phyloP scores from a whole-genome alignment of 2,888 invertebrate species.

The Drosophila dives region DNA sequence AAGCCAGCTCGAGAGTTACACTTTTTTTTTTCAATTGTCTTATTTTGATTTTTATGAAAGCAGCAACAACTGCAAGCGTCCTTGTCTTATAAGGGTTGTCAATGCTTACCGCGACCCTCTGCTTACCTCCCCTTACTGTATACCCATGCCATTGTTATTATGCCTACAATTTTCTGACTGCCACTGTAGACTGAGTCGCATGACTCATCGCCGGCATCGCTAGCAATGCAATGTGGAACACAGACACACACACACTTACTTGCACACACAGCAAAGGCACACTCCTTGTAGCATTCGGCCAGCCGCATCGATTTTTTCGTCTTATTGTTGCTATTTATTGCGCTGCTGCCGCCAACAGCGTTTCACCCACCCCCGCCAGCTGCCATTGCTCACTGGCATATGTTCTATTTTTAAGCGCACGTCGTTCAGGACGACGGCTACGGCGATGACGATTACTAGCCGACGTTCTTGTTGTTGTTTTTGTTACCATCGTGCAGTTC shows the following conservation, averaged over 20 bases:
- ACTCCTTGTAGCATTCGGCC: slow-evolving; percentile 69
- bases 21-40: slow-evolving; percentile 22
- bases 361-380: slow-evolving; percentile 66
- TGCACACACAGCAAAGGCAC: slow-evolving; percentile 22
- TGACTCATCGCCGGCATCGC: slow-evolving; percentile 77
- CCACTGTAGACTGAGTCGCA: slow-evolving; percentile 62
- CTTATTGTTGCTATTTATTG: slow-evolving; percentile 80
- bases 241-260: slow-evolving; percentile 20
- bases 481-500: slow-evolving; percentile 54
- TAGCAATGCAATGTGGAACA: slow-evolving; percentile 77
- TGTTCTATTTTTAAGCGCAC: slow-evolving; percentile 74
- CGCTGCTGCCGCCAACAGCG: slow-evolving; percentile 45
- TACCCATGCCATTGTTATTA: slow-evolving; percentile 31
- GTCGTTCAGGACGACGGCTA: slow-evolving; percentile 52
- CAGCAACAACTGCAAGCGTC: slow-evolving; percentile 73
- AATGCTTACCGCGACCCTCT: background rate
- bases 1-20: slow-evolving; percentile 34
- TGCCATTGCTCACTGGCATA: slow-evolving; percentile 64
- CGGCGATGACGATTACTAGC: slow-evolving; percentile 5
- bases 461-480: slow-evolving; percentile 22
- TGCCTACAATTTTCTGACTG: slow-evolving; percentile 52
- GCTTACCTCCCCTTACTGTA: background rate
- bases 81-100: slow-evolving; percentile 77
- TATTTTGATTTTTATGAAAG: slow-evolving; percentile 52
- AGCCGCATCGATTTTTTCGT: slow-evolving; percentile 78